Evolutionary conservation across 2,113 vertebrate genomes (phyloP).

Genomic region (Neomonachus schauinslandi): DNA sequence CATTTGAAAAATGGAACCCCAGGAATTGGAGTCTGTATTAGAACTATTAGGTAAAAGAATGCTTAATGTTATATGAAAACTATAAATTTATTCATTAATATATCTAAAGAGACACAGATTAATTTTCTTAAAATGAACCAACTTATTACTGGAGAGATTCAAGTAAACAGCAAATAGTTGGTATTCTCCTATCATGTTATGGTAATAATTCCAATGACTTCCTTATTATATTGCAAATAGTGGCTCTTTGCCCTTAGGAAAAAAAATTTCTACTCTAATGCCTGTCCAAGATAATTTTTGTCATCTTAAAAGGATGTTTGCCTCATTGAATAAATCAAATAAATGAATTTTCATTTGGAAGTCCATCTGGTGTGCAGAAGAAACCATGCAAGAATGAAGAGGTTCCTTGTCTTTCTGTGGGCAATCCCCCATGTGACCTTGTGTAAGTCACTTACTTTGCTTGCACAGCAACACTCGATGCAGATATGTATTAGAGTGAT

Average conservation of each 20-base stretch:
- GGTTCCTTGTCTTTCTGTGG: not conserved
- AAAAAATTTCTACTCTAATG: not conserved
- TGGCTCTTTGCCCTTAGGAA: not conserved
- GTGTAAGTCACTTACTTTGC: not conserved
- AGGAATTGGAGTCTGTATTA: not conserved
- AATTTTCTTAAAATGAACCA: not conserved
- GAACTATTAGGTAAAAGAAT: not conserved
- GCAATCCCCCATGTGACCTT: not conserved
- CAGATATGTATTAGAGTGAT: not conserved
- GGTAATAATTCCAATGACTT: slow-evolving; percentile 5
- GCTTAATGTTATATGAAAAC: not conserved
- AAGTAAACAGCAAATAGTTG: not conserved
- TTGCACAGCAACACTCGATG: not conserved
- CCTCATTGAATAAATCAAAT: slow-evolving; percentile 33
- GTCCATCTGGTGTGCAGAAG: slow-evolving; percentile 5
- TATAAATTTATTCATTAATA: not conserved
- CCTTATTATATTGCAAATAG: not conserved
- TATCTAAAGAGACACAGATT: not conserved
- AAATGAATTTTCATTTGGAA: slow-evolving; percentile 45
- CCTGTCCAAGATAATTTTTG: not conserved
- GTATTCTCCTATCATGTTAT: too few relatives aligned
- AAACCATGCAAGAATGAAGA: not conserved
- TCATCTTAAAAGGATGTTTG: slow-evolving; percentile 44
- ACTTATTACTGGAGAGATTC: not conserved
- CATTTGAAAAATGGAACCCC: not conserved